These are phyloP conservation scores for Creontiades dilutus DNA, from an alignment of 2,888 invertebrate genomes.

Conservation along the genomic window DNA sequence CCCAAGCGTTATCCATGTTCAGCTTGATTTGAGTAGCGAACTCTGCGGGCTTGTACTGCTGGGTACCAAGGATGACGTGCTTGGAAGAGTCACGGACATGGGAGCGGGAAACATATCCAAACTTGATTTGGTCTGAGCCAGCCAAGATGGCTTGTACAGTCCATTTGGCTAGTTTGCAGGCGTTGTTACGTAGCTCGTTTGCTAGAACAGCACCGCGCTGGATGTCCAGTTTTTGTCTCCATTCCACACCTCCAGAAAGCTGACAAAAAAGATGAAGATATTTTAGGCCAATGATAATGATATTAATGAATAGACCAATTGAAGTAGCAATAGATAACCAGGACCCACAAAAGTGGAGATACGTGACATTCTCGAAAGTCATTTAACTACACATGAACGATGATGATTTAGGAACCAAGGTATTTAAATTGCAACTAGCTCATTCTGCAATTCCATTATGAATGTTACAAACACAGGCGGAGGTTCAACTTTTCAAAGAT, in stretches of 20 bases:
- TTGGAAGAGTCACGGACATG: slow-evolving; percentile 96
- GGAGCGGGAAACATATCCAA: slow-evolving; percentile 98
- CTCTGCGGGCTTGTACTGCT: slow-evolving; percentile 98
- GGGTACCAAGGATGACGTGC: slow-evolving; percentile 97
- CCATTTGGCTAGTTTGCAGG: slow-evolving; percentile 99
- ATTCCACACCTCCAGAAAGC: slow-evolving; percentile 96
- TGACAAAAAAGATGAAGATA: slow-evolving; percentile 77
- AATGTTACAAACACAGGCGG: too few relatives aligned
- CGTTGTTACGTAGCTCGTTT: slow-evolving; percentile 98
- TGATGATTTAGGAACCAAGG: too few relatives aligned
- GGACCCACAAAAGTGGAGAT: too few relatives aligned
- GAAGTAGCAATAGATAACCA: too few relatives aligned
- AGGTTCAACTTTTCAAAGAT: too few relatives aligned
- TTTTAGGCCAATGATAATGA: too few relatives aligned
- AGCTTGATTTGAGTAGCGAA: slow-evolving; percentile 99
- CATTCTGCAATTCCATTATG: too few relatives aligned
- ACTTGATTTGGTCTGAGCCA: slow-evolving; percentile 98
- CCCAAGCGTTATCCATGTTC: slow-evolving; percentile 99
- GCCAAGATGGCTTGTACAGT: slow-evolving; percentile 96
- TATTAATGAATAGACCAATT: too few relatives aligned
- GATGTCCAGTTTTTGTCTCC: slow-evolving; percentile 98
- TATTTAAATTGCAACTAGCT: too few relatives aligned
- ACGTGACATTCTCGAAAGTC: too few relatives aligned
- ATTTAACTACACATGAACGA: too few relatives aligned
- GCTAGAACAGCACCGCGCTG: slow-evolving; percentile 99